Percentiles rank a stretch among this genome's conserved stretches.
phyloP scores from a whole-genome alignment of 2,888 invertebrate genomes.

The Caenorhabditis angaria region DNA sequence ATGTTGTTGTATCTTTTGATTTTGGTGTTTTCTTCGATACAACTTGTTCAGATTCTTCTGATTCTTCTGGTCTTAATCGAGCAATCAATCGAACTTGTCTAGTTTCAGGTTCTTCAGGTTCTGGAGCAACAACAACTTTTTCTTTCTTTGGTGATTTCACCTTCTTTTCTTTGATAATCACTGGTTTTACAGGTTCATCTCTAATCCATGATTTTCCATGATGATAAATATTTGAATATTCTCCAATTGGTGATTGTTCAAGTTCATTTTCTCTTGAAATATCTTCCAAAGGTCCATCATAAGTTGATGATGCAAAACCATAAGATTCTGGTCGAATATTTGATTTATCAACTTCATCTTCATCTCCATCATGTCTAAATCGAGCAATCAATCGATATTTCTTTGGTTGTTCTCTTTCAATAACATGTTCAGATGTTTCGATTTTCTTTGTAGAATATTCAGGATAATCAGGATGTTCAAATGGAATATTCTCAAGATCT shows the following conservation, averaged over 20 bases:
- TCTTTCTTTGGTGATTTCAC: constrained; percentile 15
- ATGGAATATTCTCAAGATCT: constrained; percentile 32
- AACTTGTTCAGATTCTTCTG: constrained; percentile 15
- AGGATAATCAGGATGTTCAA: constrained; percentile 13
- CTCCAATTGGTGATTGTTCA: constrained; percentile 18
- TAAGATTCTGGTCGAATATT: constrained; percentile 23
- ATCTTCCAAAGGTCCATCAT: constrained; percentile 44
- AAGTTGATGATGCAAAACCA: constrained; percentile 19
- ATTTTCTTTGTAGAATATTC: constrained; percentile 14
- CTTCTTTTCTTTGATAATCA: neutral
- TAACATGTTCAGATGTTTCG: neutral
- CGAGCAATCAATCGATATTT: constrained; percentile 11
- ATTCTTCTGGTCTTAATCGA: constrained; percentile 5
- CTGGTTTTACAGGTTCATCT: neutral
- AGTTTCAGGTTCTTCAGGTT: constrained; percentile 18
- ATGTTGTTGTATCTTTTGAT: no score
- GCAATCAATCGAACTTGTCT: constrained; percentile 15
- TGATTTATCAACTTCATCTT: constrained; percentile 28
- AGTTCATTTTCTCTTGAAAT: constrained; percentile 19
- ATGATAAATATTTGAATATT: constrained; percentile 41
- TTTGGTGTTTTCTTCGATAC: constrained; percentile 15
- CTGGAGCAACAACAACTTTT: constrained; percentile 1
- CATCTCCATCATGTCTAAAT: constrained; percentile 35
- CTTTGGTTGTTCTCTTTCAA: constrained; percentile 20
- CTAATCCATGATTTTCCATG: constrained; percentile 22